Base-by-base conservation (phyloP, 2,888 invertebrate genomes). In the Keiferia lycopersicella region DNA sequence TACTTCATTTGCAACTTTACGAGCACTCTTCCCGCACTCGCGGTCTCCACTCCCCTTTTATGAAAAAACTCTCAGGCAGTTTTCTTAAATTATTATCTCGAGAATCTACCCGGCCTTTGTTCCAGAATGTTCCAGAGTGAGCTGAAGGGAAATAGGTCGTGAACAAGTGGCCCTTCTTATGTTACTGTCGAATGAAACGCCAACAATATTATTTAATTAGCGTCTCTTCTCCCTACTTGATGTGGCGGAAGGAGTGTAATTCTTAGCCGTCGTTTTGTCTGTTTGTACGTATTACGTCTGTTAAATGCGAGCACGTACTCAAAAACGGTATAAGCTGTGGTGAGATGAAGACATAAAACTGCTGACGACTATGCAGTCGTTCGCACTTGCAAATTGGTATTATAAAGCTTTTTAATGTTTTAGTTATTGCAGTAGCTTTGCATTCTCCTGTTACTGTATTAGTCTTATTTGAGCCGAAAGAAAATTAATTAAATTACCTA, bases 1-100 rank as follows among this genome's bases (percentile, higher is more conserved):
- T 88, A 83, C 88, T 86, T 89, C 86, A 89, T 88, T 90, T 89
- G 87, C 88, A 89, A 88, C 83, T 88, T 89, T 89, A 88, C 84
- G 81, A 77, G 73, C 78, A 78, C 76, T 77, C 81, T 85, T 84
- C 82, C 79, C 78, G 79, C 78, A 76, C 78, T 76, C 77, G 78
- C 66, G 76, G 51, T 39, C 53, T 68, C 69, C 71, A 73, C 72
- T 71, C 73, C 74, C 80, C 75, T 82, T 80, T 84, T 86, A 85
- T 84, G 80, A 84, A 84, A 84, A 82, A 82, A 79, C 80, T 79
- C 68, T 70, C 69, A 65, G 71, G 71, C 79, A 76, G 78, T 82
- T 84, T 82, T 79, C 82, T 81, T 67, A 84, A 85, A 83, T 84
- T 85, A 86, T 87, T 83, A 83, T 80, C 73, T 77, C 67, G 71